phyloP scores from a whole-genome alignment of 2,797 vertebrate species.

The Glossophaga mutica region DNA sequence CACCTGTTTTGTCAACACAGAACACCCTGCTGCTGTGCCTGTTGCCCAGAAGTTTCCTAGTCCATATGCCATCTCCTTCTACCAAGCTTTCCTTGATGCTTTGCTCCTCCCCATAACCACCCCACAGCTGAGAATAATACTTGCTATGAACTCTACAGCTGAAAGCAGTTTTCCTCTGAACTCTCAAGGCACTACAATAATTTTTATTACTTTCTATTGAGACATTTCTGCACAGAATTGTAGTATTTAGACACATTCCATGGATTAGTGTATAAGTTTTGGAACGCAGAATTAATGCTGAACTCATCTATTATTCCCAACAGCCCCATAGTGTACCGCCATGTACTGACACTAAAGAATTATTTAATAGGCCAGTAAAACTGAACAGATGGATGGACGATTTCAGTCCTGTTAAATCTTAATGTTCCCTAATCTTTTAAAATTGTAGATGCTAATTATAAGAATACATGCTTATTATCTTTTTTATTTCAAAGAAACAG shows the following conservation, averaged over 20 bases:
- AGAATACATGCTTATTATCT: background rate
- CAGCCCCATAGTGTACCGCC: background rate
- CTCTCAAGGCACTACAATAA: background rate
- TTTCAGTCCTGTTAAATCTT: slow-evolving; percentile 25
- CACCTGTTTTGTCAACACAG: background rate
- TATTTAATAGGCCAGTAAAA: background rate
- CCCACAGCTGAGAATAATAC: background rate
- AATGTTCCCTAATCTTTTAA: background rate
- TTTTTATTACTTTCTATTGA: background rate
- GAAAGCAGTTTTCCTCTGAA: background rate
- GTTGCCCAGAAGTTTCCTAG: background rate
- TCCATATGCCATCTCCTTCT: background rate
- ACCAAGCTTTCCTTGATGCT: background rate
- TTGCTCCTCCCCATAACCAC: background rate
- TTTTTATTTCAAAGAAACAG: slow-evolving; percentile 17
- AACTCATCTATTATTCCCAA: background rate
- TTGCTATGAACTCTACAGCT: background rate
- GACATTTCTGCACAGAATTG: background rate
- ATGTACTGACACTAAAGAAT: background rate
- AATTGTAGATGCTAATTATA: background rate
- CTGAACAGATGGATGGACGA: background rate
- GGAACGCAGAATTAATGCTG: background rate
- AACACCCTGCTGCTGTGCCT: background rate
- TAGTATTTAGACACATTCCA: background rate
- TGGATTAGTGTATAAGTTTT: background rate